Conservation (phyloP, 2,797 vertebrate genomes). For the Pelochelys cantorii region DNA sequence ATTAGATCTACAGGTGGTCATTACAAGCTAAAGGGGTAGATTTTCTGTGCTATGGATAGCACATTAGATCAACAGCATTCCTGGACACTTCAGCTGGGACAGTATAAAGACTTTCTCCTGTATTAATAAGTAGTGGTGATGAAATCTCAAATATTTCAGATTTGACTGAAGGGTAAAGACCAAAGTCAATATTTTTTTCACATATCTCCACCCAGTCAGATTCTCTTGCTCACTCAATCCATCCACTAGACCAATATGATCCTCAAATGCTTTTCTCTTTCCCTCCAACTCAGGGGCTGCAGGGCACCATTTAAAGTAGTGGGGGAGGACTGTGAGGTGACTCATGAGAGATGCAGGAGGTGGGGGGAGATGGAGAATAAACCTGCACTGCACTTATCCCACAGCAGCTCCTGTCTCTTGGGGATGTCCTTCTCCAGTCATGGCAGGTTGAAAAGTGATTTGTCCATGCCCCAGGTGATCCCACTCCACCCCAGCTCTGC, state of each 20-base stretch:
- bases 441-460: neutral
- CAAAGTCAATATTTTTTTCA: neutral
- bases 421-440: neutral
- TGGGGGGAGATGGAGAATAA: neutral
- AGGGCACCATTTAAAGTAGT: neutral
- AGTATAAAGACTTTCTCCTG: neutral
- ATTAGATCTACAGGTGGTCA: slow-evolving; percentile 1
- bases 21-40: neutral
- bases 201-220: neutral
- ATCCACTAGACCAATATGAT: neutral
- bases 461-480: neutral
- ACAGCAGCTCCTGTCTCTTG: neutral
- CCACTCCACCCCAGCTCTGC: neutral
- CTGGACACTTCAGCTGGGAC: neutral
- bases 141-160: neutral
- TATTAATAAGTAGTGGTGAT: neutral
- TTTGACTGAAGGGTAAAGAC: neutral
- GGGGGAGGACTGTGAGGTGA: neutral
- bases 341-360: neutral
- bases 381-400: neutral
- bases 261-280: neutral
- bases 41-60: neutral
- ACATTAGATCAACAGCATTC: neutral
- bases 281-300: neutral
- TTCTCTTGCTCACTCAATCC: neutral